Base-by-base conservation (phyloP, 2,113 vertebrate species). In the Orthonyx spaldingii region DNA sequence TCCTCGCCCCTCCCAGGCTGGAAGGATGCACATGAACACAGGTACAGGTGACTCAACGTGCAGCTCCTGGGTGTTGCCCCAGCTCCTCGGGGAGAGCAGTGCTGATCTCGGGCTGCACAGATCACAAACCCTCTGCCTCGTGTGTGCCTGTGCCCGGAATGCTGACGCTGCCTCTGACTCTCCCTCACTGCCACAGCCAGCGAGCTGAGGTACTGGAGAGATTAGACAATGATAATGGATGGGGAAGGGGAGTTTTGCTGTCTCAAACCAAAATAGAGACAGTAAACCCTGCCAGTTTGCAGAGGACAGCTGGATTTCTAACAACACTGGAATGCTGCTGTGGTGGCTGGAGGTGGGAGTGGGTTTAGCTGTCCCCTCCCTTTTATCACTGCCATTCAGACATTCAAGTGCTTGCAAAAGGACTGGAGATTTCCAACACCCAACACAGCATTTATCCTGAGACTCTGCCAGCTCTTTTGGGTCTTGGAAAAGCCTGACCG, bases 91-190 rank as follows among this genome's bases (percentile, higher is more conserved):
- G 94, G 47, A 84, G 27, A 81, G 84, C 72, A 90, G 87, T 28
- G 91, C 95, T 91, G 89, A 79, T 92, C 84, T 87, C 17, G 23
- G 87, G 91, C 83, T 96, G 93, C 1, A 22, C 90, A 91, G 89
- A 94, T 71, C 95, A 89, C 70, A 89, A 95, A 94, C 93, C 89
- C 86, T 84, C 93, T 93, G 95, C 92, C 91, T 93, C 17, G 16
- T 76, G 93, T 27, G 52, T 9, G 66, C 8, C 1, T 28, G 84
- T 97, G 96, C 84, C 82, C 53, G 74, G 93, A 87, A 95, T 95
- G 32, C 71, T 84, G 39, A 96, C 68, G 84, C 33, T 52, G 50
- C 59, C 46, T 87, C 82, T 64, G 33, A n/a, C 46, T 52, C 92
- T 65, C 65, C 82, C 83, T 88, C 10, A 16, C 77, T 91, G 94